These are phyloP conservation scores for Cherax quadricarinatus DNA, from an alignment of 1,140 invertebrate species.

Conservation along the genomic window DNA sequence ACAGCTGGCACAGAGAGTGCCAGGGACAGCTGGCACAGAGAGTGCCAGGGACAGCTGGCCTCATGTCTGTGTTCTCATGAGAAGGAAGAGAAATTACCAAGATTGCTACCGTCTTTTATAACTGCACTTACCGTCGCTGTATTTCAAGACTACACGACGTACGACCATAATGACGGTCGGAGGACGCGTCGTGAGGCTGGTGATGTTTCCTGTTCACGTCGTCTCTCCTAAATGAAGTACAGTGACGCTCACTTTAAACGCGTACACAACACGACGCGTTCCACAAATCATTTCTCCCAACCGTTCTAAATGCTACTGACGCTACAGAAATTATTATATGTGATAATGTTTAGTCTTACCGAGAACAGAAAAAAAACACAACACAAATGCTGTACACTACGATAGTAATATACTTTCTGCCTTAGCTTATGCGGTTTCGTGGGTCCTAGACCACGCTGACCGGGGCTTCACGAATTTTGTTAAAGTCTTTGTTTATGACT, in stretches of 20 bases:
- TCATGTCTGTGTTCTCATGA: constrained; percentile 36
- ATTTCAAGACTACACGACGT: neutral
- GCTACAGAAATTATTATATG: constrained; percentile 47
- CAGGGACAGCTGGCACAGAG: neutral
- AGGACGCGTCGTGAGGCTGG: neutral
- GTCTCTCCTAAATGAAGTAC: constrained; percentile 26
- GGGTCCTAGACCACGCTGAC: neutral
- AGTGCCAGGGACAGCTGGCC: neutral
- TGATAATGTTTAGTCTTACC: constrained; percentile 41
- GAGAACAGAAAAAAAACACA: neutral
- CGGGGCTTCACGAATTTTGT: neutral
- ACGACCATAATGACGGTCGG: too few relatives aligned
- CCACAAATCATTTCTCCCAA: too few relatives aligned
- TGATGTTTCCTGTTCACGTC: neutral
- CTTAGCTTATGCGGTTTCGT: constrained; percentile 31
- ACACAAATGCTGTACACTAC: constrained; percentile 9
- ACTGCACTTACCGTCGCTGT: constrained; percentile 32
- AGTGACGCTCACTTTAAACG: constrained; percentile 42
- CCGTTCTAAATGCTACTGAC: constrained; percentile 16
- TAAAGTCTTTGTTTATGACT: neutral
- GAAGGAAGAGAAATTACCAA: neutral
- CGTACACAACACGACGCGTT: neutral
- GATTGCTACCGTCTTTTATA: neutral
- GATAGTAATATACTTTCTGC: neutral
- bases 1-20: neutral